These are phyloP conservation scores for Axea sp. DNA, from an alignment of 2,888 invertebrate genomes.

Conservation along the genomic window DNA sequence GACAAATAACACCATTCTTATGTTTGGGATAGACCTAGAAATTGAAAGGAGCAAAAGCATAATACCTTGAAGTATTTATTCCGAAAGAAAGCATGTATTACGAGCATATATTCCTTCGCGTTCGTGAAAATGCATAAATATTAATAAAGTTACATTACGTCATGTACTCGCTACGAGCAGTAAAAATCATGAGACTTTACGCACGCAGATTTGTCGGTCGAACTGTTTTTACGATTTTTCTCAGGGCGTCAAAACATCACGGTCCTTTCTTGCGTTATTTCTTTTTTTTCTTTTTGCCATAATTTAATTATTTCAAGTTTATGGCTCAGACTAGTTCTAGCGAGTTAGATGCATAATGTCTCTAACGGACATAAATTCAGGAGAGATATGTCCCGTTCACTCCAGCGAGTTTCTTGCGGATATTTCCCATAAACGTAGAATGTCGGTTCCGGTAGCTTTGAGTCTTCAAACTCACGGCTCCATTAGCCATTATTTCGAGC, in stretches of 20 bases:
- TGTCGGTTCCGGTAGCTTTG: conserved; percentile 33
- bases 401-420: conserved; percentile 65
- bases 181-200: conserved; percentile 79
- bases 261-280: conserved; percentile 41
- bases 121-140: conserved; percentile 56
- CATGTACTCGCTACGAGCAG: conserved; percentile 66
- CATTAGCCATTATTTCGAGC: conserved; percentile 53
- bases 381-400: conserved; percentile 71
- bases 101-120: conserved; percentile 22
- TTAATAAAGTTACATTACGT: conserved; percentile 51
- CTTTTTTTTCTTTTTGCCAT: conserved; percentile 73
- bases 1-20: conserved; percentile 20
- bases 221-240: conserved; percentile 78
- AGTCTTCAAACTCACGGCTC: conserved; percentile 38
- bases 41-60: conserved; percentile 27
- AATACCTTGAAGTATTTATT: conserved; percentile 17
- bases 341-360: conserved; percentile 68
- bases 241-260: conserved; percentile 65
- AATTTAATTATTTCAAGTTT: conserved; percentile 78
- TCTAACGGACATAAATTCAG: conserved; percentile 72
- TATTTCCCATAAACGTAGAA: conserved; percentile 68
- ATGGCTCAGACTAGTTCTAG: conserved; percentile 71
- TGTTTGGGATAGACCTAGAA: conserved; percentile 21
- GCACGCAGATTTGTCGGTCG: conserved; percentile 79
- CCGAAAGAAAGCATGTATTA: conserved; percentile 31